Base-by-base conservation (phyloP, 2,113 vertebrate genomes). In the Cinclus mexicanus region DNA sequence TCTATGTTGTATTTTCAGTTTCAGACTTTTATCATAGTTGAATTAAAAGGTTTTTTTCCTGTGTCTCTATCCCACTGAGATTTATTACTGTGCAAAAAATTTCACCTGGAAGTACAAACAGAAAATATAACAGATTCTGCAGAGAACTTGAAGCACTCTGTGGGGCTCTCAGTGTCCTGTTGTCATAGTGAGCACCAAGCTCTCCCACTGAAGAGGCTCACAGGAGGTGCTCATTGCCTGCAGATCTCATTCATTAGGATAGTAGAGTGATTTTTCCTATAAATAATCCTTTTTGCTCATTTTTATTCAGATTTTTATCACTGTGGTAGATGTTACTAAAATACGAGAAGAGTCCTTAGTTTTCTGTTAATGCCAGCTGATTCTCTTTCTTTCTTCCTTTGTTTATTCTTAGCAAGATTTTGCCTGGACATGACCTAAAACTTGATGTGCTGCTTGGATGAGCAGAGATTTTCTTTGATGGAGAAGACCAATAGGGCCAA, bases 221-320 rank as follows among this genome's bases (percentile, higher is more conserved):
- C 55, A 86, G 70, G 77, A 89, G 37, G 39, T 13, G 14, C 37
- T 85, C 17, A 10, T 42, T 89, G 37, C 55, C 56, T 90, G 65
- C 64, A 84, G 49, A 89, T 76, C 53, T 81, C 60, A n/a, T 67
- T 70, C 25, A 7, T 74, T 88, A 53, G 39, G 25, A 50, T 2
- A 53, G 72, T 81, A 42, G 70, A 56, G 50, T 81, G 35, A 81
- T 67, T 50, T 47, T 52, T 46, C 37, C 63, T 90, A 85, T 80
- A 70, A 84, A 87, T 90, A 83, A 65, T 83, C 70, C 67, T 71
- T 64, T 79, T 94, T 82, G 76, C 47, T 94, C 69, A 67, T 80
- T 95, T 94, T 39, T 77, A 53, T 83, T 89, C 39, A n/a, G 78
- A 92, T 88, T 44, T 44, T 86, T 81, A 90, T 93, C 87, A 83